Evolutionary conservation across 1,140 invertebrate genomes (phyloP), one percentile per base, ranked within the genome.

Genomic region (Asobara japonica): DNA sequence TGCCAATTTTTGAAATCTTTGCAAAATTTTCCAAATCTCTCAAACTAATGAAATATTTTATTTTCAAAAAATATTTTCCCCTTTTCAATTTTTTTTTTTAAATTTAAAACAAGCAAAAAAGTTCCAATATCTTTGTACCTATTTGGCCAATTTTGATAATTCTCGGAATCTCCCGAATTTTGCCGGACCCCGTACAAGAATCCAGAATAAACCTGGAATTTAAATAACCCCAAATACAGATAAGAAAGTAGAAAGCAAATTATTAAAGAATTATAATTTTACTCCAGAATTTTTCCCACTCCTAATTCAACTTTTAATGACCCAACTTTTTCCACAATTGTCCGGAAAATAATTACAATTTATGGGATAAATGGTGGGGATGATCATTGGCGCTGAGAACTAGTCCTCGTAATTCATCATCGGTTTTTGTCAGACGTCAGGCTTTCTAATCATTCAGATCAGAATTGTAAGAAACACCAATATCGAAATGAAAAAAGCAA

Each of bases 361-460:
- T 18, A 51, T 20, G 8, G 18, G 22, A 51, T 4, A 8, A 4
- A n/a, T n/a, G 16, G 16, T 25, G 22, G 4, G 7, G 25, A 13
- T 25, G 20, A 56, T 22, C 10, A 27, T 56, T 51, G 2, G 11
- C 22, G 1, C 3, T 56, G 11, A 5, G 18, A 27, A 1, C 10
- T 56, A 13, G 7, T 20, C 41, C 16, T 66, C 33, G 25, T 41
- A 36, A 41, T 6, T 66, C 33, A 31, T 62, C 29, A 62, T 62
- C 29, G 25, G 51, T 38, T 69, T 61, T 70, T 38, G 69, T 16
- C 29, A 31, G 45, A 69, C 33, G 71, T 75, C 64, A 75, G 25
- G 71, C 74, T 75, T 75, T 75, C 74, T 75, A 72, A 72, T 33
- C 38, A 69, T 72, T 69, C 56, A 33, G 64, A 41, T 51, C 22